phyloP scores from a whole-genome alignment of 2,797 vertebrate genomes.

The Ambastaia sidthimunki region DNA sequence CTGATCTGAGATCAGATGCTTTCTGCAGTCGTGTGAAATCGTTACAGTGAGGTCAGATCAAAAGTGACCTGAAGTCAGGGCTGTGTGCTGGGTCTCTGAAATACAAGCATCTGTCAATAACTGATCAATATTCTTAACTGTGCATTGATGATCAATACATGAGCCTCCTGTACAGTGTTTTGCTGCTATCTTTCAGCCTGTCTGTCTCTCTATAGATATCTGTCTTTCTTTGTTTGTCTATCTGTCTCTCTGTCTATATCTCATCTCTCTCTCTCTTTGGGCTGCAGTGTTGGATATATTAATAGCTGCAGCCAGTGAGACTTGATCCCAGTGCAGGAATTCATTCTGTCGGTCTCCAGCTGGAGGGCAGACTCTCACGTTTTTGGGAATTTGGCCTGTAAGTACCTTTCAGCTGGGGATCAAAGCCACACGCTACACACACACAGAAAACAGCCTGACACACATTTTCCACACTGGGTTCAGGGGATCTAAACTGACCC shows the following conservation, averaged over 20 bases:
- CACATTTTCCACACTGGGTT: slow-evolving; percentile 28
- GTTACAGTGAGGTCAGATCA: slow-evolving; percentile 14
- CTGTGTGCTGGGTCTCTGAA: slow-evolving; percentile 64
- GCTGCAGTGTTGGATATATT: slow-evolving; percentile 55
- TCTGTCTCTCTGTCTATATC: neutral
- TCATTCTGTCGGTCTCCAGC: slow-evolving; percentile 71
- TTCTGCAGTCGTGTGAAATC: slow-evolving; percentile 35
- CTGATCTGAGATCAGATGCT: slow-evolving; percentile 71
- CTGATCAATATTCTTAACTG: slow-evolving; percentile 37
- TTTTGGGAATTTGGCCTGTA: slow-evolving; percentile 88
- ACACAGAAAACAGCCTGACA: slow-evolving; percentile 17
- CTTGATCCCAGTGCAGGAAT: slow-evolving; percentile 64
- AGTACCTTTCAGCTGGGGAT: slow-evolving; percentile 82
- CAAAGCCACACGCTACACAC: slow-evolving; percentile 67
- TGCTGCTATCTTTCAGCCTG: no score
- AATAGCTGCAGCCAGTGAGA: slow-evolving; percentile 61
- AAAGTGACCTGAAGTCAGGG: neutral
- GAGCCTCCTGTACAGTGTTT: no score
- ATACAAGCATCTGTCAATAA: slow-evolving; percentile 45
- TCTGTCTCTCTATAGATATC: neutral
- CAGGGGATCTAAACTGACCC: slow-evolving; percentile 28
- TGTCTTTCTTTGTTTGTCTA: neutral
- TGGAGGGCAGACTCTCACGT: slow-evolving; percentile 84
- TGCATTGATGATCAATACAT: no score
- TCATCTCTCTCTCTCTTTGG: slow-evolving; percentile 8